phyloP scores from a whole-genome alignment of 2,113 vertebrate species.

The Mirounga angustirostris region DNA sequence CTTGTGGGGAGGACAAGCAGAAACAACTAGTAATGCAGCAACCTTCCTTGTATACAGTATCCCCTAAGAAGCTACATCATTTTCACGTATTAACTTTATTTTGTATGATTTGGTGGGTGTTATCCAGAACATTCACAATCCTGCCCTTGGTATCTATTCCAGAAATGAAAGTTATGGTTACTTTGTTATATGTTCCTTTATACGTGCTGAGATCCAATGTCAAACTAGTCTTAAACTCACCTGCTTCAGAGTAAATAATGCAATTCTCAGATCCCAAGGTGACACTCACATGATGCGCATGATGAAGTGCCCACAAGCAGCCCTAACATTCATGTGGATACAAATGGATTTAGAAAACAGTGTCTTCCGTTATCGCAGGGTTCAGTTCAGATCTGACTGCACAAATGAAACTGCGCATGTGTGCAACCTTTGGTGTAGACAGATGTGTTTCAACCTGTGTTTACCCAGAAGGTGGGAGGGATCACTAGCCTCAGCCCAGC shows the following conservation, averaged over 20 bases:
- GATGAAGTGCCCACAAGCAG: not conserved
- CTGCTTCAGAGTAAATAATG: not conserved
- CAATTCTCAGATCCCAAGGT: not conserved
- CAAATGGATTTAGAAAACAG: not conserved
- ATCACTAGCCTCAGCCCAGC: not conserved
- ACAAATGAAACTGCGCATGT: not conserved
- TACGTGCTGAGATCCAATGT: not conserved
- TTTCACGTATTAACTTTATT: not conserved
- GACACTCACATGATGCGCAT: fast-evolving
- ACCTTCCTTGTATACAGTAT: fast-evolving
- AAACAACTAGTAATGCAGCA: not conserved
- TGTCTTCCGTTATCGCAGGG: not conserved
- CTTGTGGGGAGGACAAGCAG: not conserved
- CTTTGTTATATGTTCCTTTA: not conserved
- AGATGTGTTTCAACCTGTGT: constrained; percentile 10
- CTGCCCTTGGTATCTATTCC: not conserved
- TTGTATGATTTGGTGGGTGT: not conserved
- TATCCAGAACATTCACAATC: not conserved
- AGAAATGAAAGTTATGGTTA: not conserved
- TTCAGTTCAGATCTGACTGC: not conserved
- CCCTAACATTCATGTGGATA: fast-evolving
- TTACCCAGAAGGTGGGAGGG: not conserved
- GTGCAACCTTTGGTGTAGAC: not conserved
- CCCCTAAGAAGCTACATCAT: not conserved
- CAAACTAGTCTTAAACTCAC: not conserved